Evolutionary conservation across 2,797 vertebrate species (phyloP).

Genomic region (Eospalax fontanierii): DNA sequence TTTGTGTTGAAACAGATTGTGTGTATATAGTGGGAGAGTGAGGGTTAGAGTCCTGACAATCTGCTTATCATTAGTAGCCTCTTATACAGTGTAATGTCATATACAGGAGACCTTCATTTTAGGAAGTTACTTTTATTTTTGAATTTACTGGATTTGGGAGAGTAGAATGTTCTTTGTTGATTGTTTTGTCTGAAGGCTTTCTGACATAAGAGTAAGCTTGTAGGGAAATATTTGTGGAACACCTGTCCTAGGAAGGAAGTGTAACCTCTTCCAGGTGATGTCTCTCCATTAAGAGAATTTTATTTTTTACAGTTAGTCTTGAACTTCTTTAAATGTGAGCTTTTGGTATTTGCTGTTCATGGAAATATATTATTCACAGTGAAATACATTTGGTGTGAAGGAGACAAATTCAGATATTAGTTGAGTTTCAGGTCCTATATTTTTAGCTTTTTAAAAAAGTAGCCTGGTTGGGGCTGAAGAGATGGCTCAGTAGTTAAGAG

Average conservation of each 20-base stretch:
- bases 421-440: slow-evolving; percentile 56
- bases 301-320: slow-evolving; percentile 63
- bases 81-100: not conserved
- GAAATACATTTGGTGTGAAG: slow-evolving; percentile 63
- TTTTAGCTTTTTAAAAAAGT: slow-evolving; percentile 63
- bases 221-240: slow-evolving; percentile 46
- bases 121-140: slow-evolving; percentile 61
- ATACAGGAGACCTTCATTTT: slow-evolving; percentile 43
- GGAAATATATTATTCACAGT: slow-evolving; percentile 40
- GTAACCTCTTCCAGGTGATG: not conserved
- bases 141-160: not conserved
- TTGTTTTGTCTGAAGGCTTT: not conserved
- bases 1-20: slow-evolving; percentile 55
- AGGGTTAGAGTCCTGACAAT: not conserved
- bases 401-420: slow-evolving; percentile 37
- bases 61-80: not conserved
- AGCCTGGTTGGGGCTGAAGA: too few relatives aligned
- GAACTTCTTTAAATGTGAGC: slow-evolving; percentile 45
- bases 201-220: not conserved
- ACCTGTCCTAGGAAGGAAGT: slow-evolving; percentile 8
- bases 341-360: slow-evolving; percentile 57
- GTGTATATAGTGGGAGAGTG: not conserved
- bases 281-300: slow-evolving; percentile 49
- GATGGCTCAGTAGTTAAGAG: too few relatives aligned
- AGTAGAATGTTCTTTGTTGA: not conserved